Base-by-base conservation (phyloP, 2,797 vertebrate genomes). In the Platalea minor region DNA sequence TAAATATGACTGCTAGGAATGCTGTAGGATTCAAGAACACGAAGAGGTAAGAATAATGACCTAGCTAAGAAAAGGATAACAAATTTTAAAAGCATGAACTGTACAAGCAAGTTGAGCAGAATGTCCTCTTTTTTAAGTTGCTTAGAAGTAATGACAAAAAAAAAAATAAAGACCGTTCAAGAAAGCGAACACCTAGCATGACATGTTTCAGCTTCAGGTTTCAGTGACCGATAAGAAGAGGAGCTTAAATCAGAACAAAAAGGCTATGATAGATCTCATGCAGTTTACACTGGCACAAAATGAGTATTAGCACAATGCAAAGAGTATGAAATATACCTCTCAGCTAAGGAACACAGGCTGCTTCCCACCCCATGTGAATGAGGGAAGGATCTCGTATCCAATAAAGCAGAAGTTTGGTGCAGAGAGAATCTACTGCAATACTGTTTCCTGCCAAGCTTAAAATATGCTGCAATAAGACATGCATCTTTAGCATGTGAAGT, bases 371-470 rank as follows among this genome's bases (percentile, higher is more conserved):
- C 26, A 20, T 70, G n/a, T 43, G 80, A 95, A 65, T 2, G 14
- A 48, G 24, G 61, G 53, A 94, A 91, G 48, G 17, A 95, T 59
- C 64, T 72, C 3, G 2, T 63, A 93, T 10, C 16, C 9, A 11
- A 80, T 26, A 96, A 83, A 92, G 86, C 57, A 73, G 75, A 63
- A 46, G 67, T 80, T 35, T 91, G 91, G 77, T 92, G 94, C 94
- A 85, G 78, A 96, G 91, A 92, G 65, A 94, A 94, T 69, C 70
- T 94, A 79, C 95, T 97, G 88, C 96, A 97, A 94, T 92, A 91
- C 82, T 85, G 72, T 89, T 95, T 57, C 77, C 53, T 95, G 93
- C 91, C 96, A 97, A 95, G 72, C 89, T 94, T 84, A 81, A 97
- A 97, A 95, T 64, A 91, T 23, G 63, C 91, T 91, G 88, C 87